Conservation (phyloP, 2,113 vertebrate genomes). For the Cyanocitta stelleri region DNA sequence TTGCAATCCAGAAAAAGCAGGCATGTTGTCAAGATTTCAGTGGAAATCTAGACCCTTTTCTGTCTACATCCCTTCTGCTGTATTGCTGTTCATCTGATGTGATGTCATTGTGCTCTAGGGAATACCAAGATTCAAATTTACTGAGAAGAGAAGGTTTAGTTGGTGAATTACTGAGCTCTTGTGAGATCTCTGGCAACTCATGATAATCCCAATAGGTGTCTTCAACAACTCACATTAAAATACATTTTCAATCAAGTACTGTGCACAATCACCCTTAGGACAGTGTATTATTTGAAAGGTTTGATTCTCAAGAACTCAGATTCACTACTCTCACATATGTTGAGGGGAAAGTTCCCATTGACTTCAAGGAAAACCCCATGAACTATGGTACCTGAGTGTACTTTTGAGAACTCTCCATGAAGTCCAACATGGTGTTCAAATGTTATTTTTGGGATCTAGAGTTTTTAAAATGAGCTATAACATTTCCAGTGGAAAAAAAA, state of each 20-base stretch:
- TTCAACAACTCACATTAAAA: not conserved
- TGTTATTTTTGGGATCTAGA: not conserved
- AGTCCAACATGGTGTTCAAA: not conserved
- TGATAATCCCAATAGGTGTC: not conserved
- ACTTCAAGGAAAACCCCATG: not conserved
- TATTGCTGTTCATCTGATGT: not conserved
- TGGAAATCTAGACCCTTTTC: not conserved
- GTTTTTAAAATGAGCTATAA: not conserved
- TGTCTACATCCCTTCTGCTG: not conserved
- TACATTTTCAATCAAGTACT: not conserved
- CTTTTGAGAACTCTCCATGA: not conserved
- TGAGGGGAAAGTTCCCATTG: not conserved
- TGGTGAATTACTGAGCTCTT: not conserved
- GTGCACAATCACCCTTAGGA: not conserved
- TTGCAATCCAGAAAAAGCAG: not conserved
- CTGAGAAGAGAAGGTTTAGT: not conserved
- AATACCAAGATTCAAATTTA: not conserved
- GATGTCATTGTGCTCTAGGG: not conserved
- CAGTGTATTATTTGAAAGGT: not conserved
- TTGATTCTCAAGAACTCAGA: not conserved
- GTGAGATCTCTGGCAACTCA: not conserved
- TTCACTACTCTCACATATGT: not conserved
- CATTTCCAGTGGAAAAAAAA: not conserved
- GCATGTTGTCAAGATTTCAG: not conserved
- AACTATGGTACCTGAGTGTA: not conserved